A percentile compares a stretch with the other conserved stretches of the same genome.
These are phyloP conservation scores for Anastrepha obliqua DNA, from an alignment of 1,140 invertebrate species.

Conservation along the genomic window DNA sequence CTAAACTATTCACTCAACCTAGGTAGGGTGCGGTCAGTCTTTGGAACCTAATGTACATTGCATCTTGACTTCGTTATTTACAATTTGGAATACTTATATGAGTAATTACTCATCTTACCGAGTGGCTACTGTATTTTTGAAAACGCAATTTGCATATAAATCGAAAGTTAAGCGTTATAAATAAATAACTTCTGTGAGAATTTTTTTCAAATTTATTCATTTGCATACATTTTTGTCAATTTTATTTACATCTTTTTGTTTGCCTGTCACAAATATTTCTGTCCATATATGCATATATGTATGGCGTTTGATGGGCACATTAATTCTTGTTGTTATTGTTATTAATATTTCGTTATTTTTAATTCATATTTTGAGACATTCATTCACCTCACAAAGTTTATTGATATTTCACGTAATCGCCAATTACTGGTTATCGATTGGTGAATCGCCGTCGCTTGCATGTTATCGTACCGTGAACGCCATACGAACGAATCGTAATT, in stretches of 20 bases:
- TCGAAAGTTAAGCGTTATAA: not conserved
- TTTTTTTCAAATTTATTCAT: not conserved
- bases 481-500: not conserved
- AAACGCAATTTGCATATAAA: not conserved
- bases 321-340: not conserved
- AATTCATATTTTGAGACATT: not conserved
- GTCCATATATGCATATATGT: not conserved
- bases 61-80: too few relatives aligned
- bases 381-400: conserved; percentile 19
- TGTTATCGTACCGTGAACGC: not conserved
- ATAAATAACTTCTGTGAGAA: not conserved
- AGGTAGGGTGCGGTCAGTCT: too few relatives aligned
- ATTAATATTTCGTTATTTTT: not conserved
- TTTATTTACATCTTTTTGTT: conserved; percentile 10
- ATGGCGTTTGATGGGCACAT: not conserved
- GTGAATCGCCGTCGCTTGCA: not conserved
- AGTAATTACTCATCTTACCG: too few relatives aligned
- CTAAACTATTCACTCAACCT: too few relatives aligned
- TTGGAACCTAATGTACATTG: too few relatives aligned
- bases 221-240: not conserved
- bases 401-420: conserved; percentile 7
- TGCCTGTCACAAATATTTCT: not conserved
- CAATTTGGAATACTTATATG: too few relatives aligned
- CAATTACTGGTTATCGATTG: not conserved
- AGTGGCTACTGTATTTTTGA: too few relatives aligned